Evolutionary conservation across 1,140 invertebrate species (phyloP).

Genomic region (Argopecten irradians): DNA sequence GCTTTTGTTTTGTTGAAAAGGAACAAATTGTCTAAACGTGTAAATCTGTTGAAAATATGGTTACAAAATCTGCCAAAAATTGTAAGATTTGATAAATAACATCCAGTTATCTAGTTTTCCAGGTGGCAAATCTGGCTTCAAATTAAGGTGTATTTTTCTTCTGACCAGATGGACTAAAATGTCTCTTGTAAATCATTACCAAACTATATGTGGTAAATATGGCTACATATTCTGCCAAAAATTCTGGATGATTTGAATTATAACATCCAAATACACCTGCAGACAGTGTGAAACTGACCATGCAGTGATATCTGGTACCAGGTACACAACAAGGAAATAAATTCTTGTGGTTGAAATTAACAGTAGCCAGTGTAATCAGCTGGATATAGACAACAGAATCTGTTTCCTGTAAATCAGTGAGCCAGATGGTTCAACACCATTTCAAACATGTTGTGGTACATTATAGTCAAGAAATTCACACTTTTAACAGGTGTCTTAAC

Average conservation of each 20-base stretch:
- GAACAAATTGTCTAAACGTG: no score
- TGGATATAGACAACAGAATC: neutral
- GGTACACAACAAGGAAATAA: neutral
- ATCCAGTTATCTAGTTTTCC: no score
- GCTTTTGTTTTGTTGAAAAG: no score
- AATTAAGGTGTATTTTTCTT: no score
- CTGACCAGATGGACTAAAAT: no score
- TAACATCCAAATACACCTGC: neutral
- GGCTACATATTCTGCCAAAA: neutral
- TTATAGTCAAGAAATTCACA: neutral
- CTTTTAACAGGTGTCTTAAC: neutral
- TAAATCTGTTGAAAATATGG: no score
- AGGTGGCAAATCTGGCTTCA: neutral
- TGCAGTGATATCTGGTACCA: neutral
- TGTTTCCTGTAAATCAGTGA: neutral
- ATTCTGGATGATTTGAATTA: neutral
- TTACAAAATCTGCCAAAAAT: no score
- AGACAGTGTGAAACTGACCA: neutral
- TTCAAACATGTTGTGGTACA: neutral
- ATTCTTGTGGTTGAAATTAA: neutral
- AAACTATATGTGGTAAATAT: neutral
- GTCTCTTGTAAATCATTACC: no score
- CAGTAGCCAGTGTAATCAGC: neutral
- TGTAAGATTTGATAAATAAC: no score
- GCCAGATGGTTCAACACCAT: neutral